phyloP scores from a whole-genome alignment of 2,113 vertebrate species.

The Myrmecophaga tridactyla region DNA sequence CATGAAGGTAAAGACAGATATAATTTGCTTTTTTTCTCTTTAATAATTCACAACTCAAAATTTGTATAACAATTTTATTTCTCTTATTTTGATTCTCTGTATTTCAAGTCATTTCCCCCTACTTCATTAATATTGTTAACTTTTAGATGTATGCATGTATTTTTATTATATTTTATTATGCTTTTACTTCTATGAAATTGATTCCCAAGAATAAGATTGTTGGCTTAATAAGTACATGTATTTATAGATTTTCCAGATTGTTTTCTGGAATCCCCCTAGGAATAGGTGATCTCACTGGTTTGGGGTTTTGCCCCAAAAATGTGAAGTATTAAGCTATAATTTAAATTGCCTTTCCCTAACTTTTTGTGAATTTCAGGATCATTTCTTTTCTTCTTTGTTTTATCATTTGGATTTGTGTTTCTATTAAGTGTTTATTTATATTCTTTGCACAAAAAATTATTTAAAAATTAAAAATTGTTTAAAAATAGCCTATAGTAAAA shows the following conservation, averaged over 20 bases:
- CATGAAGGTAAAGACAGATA: background rate
- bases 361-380: background rate
- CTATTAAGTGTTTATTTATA: background rate
- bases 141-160: background rate
- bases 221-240: slow-evolving; percentile 25
- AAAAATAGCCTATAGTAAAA: background rate
- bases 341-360: background rate
- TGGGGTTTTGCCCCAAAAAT: background rate
- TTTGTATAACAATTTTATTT: background rate
- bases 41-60: background rate
- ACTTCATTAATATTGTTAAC: background rate
- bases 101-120: slow-evolving; percentile 3
- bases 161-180: background rate
- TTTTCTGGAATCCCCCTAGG: background rate
- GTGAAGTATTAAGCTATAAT: background rate
- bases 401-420: slow-evolving; percentile 4
- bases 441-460: background rate
- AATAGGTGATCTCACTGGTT: background rate
- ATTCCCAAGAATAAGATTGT: background rate
- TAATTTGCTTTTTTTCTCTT: background rate
- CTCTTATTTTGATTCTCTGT: background rate
- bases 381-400: slow-evolving; percentile 38
- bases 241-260: slow-evolving; percentile 26
- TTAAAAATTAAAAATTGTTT: background rate
- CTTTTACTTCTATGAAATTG: background rate